A percentile compares a stretch with the other conserved stretches of the same genome.
Conservation (phyloP, 2,113 vertebrate species). For the Pelmatolapia mariae region DNA sequence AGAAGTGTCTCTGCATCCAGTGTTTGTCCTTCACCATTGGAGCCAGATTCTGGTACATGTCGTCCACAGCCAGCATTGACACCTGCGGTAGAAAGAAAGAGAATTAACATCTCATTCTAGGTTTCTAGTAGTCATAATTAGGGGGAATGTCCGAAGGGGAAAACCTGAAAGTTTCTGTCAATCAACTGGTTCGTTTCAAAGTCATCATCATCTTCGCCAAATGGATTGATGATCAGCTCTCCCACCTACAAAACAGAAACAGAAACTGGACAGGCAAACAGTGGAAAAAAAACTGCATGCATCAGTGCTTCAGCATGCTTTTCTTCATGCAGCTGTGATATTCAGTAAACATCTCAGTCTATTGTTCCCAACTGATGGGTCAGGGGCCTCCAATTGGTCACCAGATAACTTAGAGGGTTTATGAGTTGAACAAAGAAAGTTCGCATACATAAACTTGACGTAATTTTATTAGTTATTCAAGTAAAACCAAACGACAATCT, state of each 20-base stretch:
- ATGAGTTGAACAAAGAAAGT: not conserved
- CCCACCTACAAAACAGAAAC: constrained; percentile 72
- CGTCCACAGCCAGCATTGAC: constrained; percentile 85
- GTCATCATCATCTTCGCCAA: constrained; percentile 86
- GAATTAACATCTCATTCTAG: not conserved
- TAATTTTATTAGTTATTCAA: accelerated
- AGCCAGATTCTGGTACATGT: constrained; percentile 85
- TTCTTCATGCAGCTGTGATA: accelerated
- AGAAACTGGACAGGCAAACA: not conserved
- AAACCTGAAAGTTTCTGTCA: constrained; percentile 85
- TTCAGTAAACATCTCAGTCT: not conserved
- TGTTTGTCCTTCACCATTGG: constrained; percentile 76
- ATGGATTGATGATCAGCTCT: constrained; percentile 88
- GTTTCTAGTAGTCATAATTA: not conserved
- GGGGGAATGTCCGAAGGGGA: not conserved
- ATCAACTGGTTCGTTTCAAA: constrained; percentile 93
- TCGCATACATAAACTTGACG: not conserved
- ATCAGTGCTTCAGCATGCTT: not conserved
- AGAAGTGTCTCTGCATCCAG: constrained; percentile 74
- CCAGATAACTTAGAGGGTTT: accelerated
- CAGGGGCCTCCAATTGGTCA: not conserved
- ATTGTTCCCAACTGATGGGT: not conserved
- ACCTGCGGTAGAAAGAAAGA: constrained; percentile 60
- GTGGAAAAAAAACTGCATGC: not conserved
- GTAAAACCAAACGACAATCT: not conserved